phyloP scores from a whole-genome alignment of 2,888 invertebrate species.

The Horisme vitalbata region DNA sequence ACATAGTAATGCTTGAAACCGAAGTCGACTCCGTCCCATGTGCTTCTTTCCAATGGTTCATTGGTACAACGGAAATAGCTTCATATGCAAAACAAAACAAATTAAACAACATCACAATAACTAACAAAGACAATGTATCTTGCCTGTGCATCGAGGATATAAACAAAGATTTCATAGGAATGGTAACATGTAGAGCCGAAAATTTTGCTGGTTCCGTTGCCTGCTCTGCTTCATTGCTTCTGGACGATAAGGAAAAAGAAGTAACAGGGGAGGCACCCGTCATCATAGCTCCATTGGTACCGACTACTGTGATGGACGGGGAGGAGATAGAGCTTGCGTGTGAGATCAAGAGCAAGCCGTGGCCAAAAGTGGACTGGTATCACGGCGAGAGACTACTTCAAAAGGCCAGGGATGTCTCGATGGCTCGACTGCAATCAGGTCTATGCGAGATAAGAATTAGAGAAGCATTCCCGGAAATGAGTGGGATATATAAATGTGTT shows the following conservation, averaged over 20 bases:
- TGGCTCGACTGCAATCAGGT: slow-evolving; percentile 90
- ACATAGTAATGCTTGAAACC: slow-evolving; percentile 90
- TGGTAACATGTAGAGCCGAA: slow-evolving; percentile 93
- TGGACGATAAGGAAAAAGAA: slow-evolving; percentile 82
- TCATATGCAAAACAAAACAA: slow-evolving; percentile 79
- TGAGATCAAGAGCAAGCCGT: slow-evolving; percentile 89
- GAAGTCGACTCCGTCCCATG: slow-evolving; percentile 89
- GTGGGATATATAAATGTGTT: slow-evolving; percentile 92
- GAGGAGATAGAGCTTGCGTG: slow-evolving; percentile 90
- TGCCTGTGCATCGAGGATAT: slow-evolving; percentile 89
- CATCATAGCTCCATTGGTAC: slow-evolving; percentile 88
- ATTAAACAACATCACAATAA: slow-evolving; percentile 87
- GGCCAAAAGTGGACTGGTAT: slow-evolving; percentile 91
- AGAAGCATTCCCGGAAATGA: slow-evolving; percentile 95
- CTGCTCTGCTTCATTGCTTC: slow-evolving; percentile 88
- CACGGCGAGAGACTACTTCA: slow-evolving; percentile 87
- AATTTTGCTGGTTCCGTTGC: slow-evolving; percentile 95
- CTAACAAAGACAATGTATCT: slow-evolving; percentile 88
- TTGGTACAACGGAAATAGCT: slow-evolving; percentile 87
- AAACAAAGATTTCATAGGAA: slow-evolving; percentile 86
- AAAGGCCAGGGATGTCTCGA: slow-evolving; percentile 89
- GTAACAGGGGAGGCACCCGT: slow-evolving; percentile 83
- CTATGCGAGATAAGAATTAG: slow-evolving; percentile 90
- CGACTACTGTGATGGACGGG: slow-evolving; percentile 93
- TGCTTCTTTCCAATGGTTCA: slow-evolving; percentile 94